Conservation (phyloP, 2,888 invertebrate species). For the Ophion slaviceki region DNA sequence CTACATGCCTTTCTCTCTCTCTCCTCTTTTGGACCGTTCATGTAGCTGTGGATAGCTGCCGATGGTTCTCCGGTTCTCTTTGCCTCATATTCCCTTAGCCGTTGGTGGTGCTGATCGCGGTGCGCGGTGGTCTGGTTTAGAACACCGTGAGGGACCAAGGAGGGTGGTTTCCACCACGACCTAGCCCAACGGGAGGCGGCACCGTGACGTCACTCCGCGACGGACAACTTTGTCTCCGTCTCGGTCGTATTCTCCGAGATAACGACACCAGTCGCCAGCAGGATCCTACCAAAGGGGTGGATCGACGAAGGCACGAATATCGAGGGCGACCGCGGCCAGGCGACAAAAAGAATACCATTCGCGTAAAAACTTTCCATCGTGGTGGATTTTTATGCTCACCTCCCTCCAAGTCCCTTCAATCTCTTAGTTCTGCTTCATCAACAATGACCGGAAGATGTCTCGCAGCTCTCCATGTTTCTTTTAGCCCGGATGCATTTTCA, state of each 20-base stretch:
- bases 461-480: not conserved
- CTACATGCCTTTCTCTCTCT: constrained; percentile 32
- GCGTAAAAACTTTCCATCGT: constrained; percentile 28
- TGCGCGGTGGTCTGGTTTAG: constrained; percentile 39
- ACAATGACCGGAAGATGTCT: constrained; percentile 16
- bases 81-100: constrained; percentile 42
- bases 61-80: constrained; percentile 9
- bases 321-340: not conserved
- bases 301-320: not conserved
- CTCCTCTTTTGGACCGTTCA: constrained; percentile 22
- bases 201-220: constrained; percentile 76
- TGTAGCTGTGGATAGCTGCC: constrained; percentile 22
- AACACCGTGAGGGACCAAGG: constrained; percentile 37
- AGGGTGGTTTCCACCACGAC: constrained; percentile 74
- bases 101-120: not conserved
- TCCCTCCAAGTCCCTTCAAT: not conserved
- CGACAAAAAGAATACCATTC: not conserved
- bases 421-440: constrained; percentile 6
- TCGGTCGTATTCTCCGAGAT: constrained; percentile 31
- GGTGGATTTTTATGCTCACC: not conserved
- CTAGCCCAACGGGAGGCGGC: constrained; percentile 78
- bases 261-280: constrained; percentile 10
- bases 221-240: constrained; percentile 34
- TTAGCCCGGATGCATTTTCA: constrained; percentile 21
- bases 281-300: constrained; percentile 26